Evolutionary conservation across 2,888 invertebrate species (phyloP), one percentile per base, ranked within the genome.

Genomic region (Kryphioiulus occultus): DNA sequence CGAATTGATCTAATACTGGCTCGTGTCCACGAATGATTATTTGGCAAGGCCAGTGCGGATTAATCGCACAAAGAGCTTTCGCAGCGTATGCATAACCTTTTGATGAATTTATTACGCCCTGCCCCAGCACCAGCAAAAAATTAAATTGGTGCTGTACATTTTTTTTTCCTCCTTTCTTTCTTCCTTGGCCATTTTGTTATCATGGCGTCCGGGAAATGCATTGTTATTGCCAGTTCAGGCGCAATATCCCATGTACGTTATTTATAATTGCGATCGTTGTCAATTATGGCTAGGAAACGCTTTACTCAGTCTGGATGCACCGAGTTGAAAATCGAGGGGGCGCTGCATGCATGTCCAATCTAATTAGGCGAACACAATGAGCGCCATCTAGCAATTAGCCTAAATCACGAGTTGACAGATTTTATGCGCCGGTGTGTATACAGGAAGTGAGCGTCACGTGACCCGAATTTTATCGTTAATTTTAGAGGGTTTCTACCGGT

Each of bases 151-250:
- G 53, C n/a, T 4, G 7, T 35, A 7, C 5, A 53, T 53, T 53
- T 53, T 53, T 47, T 47, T 15, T n/a, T n/a, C n/a, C n/a, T 35
- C 35, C 7, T 35, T 35, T 35, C 35, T 35, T 35, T 35, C 35
- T 35, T 35, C n/a, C 3, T 35, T 7, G 44, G 44, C n/a, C 53
- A 53, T 53, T 53, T 53, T 53, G 53, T 53, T 53, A 53, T 53
- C 53, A n/a, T 53, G 53, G 53, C 53, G 53, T 53, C 53, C 53
- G 53, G 53, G 53, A 53, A 53, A 53, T n/a, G 53, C 53, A 53
- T 53, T 53, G 53, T 53, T 53, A 53, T 53, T 53, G 53, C n/a
- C 53, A 53, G 53, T 53, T 53, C 3, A 53, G 53, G 53, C 53
- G 53, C 53, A 53, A 53, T n/a, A 53, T 53, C 53, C 53, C 53